Evolutionary conservation across 1,140 invertebrate species (phyloP), one percentile per base, ranked within the genome.

Genomic region (Armadillidium nasatum): DNA sequence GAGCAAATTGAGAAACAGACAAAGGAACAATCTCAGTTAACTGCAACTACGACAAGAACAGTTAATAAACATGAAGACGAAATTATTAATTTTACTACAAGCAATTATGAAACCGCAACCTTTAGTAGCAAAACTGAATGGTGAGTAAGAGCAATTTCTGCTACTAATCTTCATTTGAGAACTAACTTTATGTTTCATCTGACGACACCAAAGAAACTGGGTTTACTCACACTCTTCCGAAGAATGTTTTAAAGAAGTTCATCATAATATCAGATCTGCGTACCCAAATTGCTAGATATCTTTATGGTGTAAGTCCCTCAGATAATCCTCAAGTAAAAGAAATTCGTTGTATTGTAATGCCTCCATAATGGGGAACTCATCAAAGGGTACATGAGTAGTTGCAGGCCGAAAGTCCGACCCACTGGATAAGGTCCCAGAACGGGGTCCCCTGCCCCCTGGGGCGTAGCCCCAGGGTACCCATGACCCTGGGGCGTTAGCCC

Each of bases 1-100:
- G 97, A 99, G 85, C 97, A 99, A 85, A 99, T 99, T 82, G 98
- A 99, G 85, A 99, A 99, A 84, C 97, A 99, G 86, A 99, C 97
- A 7, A 99, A 99, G 84, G 97, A 99, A 85, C 97, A 99, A 84
- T 96, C 94, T 13, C 97, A 99, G 83, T 86, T 99, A 0, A 99
- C 97, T 0, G 96, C 97, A 0, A 99, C 97, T 0, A 99, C 97
- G 0, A 99, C 98, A 0, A 87, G 95, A 75, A 99, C 97, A 0
- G 96, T 99, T 9, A 99, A 99, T 86, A 99, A 99, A 85, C 97
- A 99, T 83, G 97, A 98, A 13, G 98, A 99, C 84, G 97, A 99
- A 87, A 99, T 99, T 79, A 99, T 99, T 75, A 98, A 97, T 0
- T 94, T 94, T 0, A 99, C 97, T 0, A 99, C 97, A 0, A 97